These are phyloP conservation scores for Lycodopsis pacificus DNA, from an alignment of 2,797 vertebrate species.

Conservation along the genomic window DNA sequence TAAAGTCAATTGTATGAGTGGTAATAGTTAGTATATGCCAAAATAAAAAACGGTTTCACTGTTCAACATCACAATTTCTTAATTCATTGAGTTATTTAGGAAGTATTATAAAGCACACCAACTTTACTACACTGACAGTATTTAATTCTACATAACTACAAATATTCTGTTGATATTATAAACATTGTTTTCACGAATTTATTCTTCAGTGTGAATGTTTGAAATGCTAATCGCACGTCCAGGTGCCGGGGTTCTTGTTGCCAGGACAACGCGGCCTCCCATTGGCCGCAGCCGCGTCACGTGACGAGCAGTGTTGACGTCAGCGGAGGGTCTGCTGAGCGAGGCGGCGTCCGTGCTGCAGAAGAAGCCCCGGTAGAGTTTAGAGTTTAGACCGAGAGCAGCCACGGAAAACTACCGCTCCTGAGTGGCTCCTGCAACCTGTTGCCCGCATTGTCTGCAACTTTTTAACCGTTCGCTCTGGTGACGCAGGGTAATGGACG, in stretches of 20 bases:
- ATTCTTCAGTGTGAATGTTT: neutral
- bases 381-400: conserved; percentile 71
- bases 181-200: neutral
- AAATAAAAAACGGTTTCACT: neutral
- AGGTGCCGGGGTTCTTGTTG: conserved; percentile 69
- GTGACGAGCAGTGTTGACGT: conserved; percentile 77
- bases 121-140: neutral
- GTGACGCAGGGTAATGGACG: conserved; percentile 72
- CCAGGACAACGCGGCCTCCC: conserved; percentile 72
- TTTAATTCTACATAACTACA: neutral
- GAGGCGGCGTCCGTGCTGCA: conserved; percentile 54
- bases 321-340: conserved; percentile 64
- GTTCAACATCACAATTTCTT: neutral
- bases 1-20: neutral
- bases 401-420: conserved; percentile 46
- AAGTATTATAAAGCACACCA: neutral
- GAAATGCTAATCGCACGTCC: conserved; percentile 44
- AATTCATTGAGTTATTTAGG: neutral
- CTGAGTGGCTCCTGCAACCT: conserved; percentile 52
- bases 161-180: too few species aligned
- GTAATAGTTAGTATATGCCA: neutral
- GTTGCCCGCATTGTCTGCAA: conserved; percentile 39
- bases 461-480: conserved; percentile 8
- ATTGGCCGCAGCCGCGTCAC: conserved; percentile 73
- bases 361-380: conserved; percentile 67